Conservation (phyloP, 2,888 invertebrate species). For the Diarsia brunnea region DNA sequence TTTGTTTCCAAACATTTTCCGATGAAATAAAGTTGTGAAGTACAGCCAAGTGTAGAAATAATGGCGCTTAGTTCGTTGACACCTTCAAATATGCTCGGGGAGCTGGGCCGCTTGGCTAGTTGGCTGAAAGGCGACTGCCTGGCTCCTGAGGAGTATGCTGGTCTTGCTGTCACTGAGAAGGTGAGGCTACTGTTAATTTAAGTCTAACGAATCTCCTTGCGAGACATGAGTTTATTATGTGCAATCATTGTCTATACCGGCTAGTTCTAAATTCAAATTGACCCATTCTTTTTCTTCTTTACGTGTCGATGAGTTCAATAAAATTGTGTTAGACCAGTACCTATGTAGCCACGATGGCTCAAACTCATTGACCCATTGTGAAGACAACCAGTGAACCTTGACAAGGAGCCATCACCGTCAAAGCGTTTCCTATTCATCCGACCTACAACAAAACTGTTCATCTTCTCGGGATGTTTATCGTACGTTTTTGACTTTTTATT, state of each 20-base stretch:
- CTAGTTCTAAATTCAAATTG: background rate
- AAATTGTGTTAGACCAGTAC: no score
- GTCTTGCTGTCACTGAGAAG: conserved; percentile 87
- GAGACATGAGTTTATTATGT: background rate
- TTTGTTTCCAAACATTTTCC: background rate
- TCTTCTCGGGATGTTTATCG: background rate
- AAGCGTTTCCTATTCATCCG: background rate
- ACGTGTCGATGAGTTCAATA: no score
- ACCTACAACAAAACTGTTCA: background rate
- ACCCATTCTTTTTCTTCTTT: no score
- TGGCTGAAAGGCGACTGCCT: conserved; percentile 88
- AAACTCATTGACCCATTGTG: background rate
- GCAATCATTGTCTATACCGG: background rate
- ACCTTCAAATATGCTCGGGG: conserved; percentile 85
- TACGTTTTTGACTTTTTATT: background rate
- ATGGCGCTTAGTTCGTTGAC: conserved; percentile 86
- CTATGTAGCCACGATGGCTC: no score
- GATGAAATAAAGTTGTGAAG: conserved; percentile 44
- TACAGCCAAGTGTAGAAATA: conserved; percentile 26
- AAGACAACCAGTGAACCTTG: background rate
- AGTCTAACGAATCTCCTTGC: background rate
- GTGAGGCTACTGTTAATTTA: conserved; percentile 70
- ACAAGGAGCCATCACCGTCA: background rate
- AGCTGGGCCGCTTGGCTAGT: conserved; percentile 84
- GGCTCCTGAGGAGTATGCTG: conserved; percentile 83